Conservation (phyloP, 2,888 invertebrate genomes). For the Heliconius ethilla region DNA sequence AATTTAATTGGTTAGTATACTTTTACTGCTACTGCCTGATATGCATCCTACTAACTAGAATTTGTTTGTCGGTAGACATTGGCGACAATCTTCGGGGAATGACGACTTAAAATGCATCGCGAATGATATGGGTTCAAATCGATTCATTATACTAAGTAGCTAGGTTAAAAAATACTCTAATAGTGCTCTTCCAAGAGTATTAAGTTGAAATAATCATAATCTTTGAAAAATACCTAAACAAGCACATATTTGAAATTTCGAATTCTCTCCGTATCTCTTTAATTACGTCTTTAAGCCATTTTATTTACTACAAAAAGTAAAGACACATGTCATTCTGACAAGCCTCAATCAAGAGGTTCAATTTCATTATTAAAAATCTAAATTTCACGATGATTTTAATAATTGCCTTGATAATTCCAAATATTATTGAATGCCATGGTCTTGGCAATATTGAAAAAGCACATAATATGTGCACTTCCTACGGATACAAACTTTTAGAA, state of each 20-base stretch:
- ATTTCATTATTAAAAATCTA: constrained; percentile 11
- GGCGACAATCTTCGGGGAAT: constrained; percentile 13
- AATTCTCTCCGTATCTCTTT: background rate
- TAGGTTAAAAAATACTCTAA: background rate
- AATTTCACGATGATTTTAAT: constrained; percentile 41
- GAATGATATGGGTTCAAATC: constrained; percentile 16
- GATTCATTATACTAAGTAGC: background rate
- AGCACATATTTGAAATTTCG: background rate
- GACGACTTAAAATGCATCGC: constrained; percentile 4
- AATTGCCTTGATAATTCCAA: constrained; percentile 24
- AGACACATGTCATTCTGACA: constrained; percentile 19
- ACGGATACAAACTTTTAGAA: constrained; percentile 57
- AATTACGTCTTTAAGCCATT: background rate
- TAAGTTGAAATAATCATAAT: too few relatives aligned
- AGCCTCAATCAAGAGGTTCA: background rate
- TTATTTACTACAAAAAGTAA: background rate
- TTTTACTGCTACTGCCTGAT: background rate
- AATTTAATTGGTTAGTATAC: background rate
- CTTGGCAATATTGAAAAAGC: constrained; percentile 32
- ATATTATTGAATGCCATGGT: constrained; percentile 33
- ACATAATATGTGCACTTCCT: constrained; percentile 46
- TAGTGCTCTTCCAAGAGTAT: too few relatives aligned
- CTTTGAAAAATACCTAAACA: too few relatives aligned
- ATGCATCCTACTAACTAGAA: constrained; percentile 11
- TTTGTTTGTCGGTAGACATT: constrained; percentile 33